phyloP scores from a whole-genome alignment of 2,113 vertebrate species.

The Alces alces region DNA sequence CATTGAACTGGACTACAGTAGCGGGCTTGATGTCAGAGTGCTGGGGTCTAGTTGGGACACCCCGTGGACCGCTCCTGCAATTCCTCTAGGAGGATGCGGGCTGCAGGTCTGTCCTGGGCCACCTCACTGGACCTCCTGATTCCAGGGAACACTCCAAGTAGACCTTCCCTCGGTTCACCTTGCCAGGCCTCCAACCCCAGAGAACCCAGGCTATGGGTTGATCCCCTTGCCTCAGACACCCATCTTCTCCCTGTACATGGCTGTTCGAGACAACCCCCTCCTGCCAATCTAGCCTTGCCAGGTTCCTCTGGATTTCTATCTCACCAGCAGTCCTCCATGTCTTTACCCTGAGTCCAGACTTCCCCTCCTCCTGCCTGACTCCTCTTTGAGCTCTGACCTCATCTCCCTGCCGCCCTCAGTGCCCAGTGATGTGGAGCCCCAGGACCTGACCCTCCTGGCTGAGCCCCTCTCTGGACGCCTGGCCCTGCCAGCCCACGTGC shows the following conservation, averaged over 20 bases:
- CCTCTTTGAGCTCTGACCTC: neutral
- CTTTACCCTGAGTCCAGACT: neutral
- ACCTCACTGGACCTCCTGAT: neutral
- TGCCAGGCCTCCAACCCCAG: neutral
- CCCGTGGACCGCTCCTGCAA: neutral
- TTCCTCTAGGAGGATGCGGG: neutral
- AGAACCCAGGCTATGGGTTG: neutral
- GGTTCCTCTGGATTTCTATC: neutral
- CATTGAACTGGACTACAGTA: conserved; percentile 91
- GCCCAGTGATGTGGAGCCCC: conserved; percentile 86
- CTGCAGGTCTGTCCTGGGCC: neutral
- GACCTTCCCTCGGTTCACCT: neutral
- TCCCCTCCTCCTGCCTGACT: neutral
- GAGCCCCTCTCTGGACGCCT: conserved; percentile 76
- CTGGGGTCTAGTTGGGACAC: neutral
- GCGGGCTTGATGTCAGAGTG: conserved; percentile 87
- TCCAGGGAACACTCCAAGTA: neutral
- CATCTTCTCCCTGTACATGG: neutral
- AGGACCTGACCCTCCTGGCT: conserved; percentile 78
- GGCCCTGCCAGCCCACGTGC: conserved; percentile 88
- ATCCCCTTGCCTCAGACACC: neutral
- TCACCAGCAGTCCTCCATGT: neutral
- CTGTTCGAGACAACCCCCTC: neutral
- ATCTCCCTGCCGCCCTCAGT: conserved; percentile 83
- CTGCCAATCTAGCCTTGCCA: neutral